These are phyloP conservation scores for Cheumatopsyche charites DNA, from an alignment of 1,140 invertebrate genomes.

Conservation along the genomic window DNA sequence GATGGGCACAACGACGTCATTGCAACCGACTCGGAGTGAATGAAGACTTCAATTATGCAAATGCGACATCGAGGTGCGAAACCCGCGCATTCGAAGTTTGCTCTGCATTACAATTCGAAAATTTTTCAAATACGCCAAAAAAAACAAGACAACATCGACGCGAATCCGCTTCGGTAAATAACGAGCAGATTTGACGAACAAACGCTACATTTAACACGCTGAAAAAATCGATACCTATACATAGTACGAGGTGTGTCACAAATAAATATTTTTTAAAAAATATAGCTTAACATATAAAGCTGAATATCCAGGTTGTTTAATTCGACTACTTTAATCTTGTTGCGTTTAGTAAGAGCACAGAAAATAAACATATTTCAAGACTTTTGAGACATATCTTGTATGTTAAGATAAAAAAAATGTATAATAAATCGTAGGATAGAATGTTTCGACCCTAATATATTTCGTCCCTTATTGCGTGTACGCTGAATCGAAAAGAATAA, in stretches of 20 bases:
- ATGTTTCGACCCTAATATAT: neutral
- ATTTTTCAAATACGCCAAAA: neutral
- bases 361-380: too few relatives aligned
- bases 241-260: neutral
- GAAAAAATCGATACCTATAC: neutral
- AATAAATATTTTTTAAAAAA: too few relatives aligned
- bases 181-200: neutral
- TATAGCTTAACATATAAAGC: too few relatives aligned
- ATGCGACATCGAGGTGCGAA: conserved; percentile 36
- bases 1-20: conserved; percentile 38
- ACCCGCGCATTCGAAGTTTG: conserved; percentile 17
- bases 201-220: neutral
- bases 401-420: too few relatives aligned
- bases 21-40: conserved; percentile 25
- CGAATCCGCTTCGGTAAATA: too few relatives aligned
- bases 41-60: conserved; percentile 46
- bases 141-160: neutral
- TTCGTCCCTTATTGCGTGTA: too few relatives aligned
- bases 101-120: conserved; percentile 13
- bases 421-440: neutral
- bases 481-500: conserved; percentile 18
- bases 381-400: too few relatives aligned
- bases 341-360: too few relatives aligned
- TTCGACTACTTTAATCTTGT: too few relatives aligned
- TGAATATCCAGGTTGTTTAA: too few relatives aligned